phyloP scores from a whole-genome alignment of 1,140 invertebrate genomes.

The Aplysia californica region DNA sequence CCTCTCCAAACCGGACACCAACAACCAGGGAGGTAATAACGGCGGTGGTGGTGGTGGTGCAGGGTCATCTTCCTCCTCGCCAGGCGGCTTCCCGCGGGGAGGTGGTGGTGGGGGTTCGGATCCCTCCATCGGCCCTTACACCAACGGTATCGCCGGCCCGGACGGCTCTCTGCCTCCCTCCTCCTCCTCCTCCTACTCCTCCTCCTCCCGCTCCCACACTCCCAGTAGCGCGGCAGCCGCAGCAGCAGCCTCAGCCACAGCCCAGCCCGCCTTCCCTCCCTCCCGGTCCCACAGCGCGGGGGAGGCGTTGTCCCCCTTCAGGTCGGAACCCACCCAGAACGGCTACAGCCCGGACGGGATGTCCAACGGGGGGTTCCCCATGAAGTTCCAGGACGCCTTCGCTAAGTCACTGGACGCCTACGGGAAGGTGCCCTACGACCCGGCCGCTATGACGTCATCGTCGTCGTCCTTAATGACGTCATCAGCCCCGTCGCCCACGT shows the following conservation, averaged over 20 bases:
- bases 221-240: background rate
- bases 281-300: background rate
- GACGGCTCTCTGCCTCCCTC: background rate
- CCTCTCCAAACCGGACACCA: conserved; percentile 14
- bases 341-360: conserved; percentile 18
- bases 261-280: background rate
- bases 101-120: background rate
- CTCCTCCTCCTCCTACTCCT: background rate
- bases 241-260: background rate
- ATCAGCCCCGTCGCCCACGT: background rate
- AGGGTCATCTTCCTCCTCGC: too few relatives aligned
- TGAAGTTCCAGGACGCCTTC: background rate
- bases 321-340: background rate
- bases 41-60: too few relatives aligned
- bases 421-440: background rate
- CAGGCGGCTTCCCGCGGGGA: background rate
- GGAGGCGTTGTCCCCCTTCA: conserved; percentile 8
- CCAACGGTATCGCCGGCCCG: background rate
- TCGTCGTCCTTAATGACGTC: background rate
- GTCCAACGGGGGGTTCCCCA: background rate
- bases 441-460: background rate
- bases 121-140: background rate
- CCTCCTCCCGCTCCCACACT: background rate
- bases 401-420: background rate
- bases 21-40: too few relatives aligned